These are phyloP conservation scores for Ochotona curzoniae DNA, from an alignment of 2,113 vertebrate genomes.

Conservation along the genomic window DNA sequence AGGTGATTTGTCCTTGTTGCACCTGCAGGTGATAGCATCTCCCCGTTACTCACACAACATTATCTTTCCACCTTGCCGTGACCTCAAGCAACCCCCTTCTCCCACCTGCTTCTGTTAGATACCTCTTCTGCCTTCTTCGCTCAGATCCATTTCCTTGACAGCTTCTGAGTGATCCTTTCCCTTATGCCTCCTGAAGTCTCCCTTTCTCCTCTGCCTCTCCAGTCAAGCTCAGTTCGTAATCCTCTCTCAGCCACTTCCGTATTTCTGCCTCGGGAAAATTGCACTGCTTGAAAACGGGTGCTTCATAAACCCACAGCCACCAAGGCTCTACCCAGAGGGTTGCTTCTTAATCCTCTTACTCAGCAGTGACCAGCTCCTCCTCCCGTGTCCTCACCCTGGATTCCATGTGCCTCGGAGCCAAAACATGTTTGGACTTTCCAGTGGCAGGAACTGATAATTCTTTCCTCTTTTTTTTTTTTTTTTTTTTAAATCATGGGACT, in stretches of 20 bases:
- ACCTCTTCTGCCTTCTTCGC: not conserved
- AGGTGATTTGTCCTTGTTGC: not conserved
- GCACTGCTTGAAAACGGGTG: not conserved
- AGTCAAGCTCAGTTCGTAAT: not conserved
- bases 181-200: not conserved
- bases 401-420: not conserved
- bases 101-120: not conserved
- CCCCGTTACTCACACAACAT: not conserved
- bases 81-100: not conserved
- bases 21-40: not conserved
- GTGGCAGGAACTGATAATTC: not conserved
- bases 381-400: not conserved
- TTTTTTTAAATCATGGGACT: conserved; percentile 42
- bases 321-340: not conserved
- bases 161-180: not conserved
- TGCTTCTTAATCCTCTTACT: not conserved
- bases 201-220: not conserved
- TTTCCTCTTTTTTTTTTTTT: not conserved
- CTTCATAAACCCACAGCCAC: not conserved
- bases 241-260: not conserved
- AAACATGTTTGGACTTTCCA: not conserved
- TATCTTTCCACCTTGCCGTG: not conserved
- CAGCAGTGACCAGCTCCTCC: not conserved
- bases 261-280: not conserved
- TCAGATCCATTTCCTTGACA: not conserved